Conservation (phyloP, 1,140 invertebrate species). For the Bombus cullumanus region DNA sequence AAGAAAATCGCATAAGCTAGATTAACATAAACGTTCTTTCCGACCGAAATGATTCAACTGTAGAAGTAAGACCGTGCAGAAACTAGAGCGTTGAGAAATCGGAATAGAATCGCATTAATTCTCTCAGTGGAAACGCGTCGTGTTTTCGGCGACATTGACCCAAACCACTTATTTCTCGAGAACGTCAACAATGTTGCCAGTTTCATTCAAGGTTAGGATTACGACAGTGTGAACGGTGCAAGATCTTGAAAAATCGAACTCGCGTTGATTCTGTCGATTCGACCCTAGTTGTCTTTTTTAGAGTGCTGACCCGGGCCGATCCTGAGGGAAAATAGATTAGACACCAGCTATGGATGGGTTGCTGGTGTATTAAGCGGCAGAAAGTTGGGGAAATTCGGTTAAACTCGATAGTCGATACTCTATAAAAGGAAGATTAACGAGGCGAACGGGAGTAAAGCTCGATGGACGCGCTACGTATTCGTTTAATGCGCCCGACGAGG, state of each 20-base stretch:
- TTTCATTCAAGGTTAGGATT: too few relatives aligned
- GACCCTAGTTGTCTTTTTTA: too few relatives aligned
- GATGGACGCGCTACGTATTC: conserved; percentile 19
- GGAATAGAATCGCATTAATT: conserved; percentile 41
- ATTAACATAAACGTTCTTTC: not conserved
- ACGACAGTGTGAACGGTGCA: too few relatives aligned
- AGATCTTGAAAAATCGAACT: too few relatives aligned
- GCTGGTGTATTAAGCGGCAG: conserved; percentile 31
- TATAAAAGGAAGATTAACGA: conserved; percentile 56
- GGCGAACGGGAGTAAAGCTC: not conserved
- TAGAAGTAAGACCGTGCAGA: not conserved
- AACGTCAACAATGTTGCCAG: too few relatives aligned
- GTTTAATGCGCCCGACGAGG: conserved; percentile 14
- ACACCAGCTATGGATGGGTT: not conserved
- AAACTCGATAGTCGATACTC: conserved; percentile 48
- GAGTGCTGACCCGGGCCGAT: not conserved
- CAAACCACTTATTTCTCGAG: too few relatives aligned
- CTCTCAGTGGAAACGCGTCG: not conserved
- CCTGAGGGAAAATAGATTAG: conserved; percentile 46
- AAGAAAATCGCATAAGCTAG: too few relatives aligned
- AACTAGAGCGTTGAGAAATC: not conserved
- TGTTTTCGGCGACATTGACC: not conserved
- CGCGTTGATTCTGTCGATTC: too few relatives aligned
- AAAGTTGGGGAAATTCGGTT: conserved; percentile 60
- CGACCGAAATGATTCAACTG: not conserved